A percentile compares a stretch with the other conserved stretches of the same genome.
Evolutionary conservation across 2,797 vertebrate genomes (phyloP).

Genomic region (Florisuga fusca): DNA sequence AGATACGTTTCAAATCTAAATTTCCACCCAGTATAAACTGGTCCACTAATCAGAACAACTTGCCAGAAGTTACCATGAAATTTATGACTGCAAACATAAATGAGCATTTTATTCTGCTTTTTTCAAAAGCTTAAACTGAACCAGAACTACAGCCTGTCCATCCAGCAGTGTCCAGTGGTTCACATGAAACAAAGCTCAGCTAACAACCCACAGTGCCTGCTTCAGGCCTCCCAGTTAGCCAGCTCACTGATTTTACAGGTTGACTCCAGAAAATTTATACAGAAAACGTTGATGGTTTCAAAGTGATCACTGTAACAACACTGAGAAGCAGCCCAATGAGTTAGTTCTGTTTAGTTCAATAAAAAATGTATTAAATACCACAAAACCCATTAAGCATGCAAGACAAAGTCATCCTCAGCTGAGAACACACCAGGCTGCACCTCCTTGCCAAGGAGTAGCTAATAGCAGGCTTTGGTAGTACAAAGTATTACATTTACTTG

Average conservation of each 20-base stretch:
- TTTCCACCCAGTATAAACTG: neutral
- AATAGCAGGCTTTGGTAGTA: neutral
- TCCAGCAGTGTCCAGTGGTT: neutral
- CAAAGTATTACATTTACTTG: neutral
- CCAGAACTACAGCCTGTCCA: neutral
- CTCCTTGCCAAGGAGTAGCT: neutral
- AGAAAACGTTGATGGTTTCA: neutral
- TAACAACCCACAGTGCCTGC: neutral
- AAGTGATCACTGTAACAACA: neutral
- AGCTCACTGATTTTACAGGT: neutral
- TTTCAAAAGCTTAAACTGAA: neutral
- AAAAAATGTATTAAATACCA: neutral
- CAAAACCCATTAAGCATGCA: neutral
- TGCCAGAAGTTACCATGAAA: neutral
- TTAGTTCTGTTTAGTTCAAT: neutral
- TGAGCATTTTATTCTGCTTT: neutral
- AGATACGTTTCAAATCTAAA: neutral
- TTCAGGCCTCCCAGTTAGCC: neutral
- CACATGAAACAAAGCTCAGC: neutral
- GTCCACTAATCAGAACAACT: neutral
- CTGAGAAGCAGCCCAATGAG: neutral
- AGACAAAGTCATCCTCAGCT: neutral
- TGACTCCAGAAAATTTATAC: neutral
- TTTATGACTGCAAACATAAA: neutral
- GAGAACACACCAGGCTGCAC: neutral